These are phyloP conservation scores for Amblyopsis hoosieri DNA, from an alignment of 2,797 vertebrate species.

Conservation along the genomic window DNA sequence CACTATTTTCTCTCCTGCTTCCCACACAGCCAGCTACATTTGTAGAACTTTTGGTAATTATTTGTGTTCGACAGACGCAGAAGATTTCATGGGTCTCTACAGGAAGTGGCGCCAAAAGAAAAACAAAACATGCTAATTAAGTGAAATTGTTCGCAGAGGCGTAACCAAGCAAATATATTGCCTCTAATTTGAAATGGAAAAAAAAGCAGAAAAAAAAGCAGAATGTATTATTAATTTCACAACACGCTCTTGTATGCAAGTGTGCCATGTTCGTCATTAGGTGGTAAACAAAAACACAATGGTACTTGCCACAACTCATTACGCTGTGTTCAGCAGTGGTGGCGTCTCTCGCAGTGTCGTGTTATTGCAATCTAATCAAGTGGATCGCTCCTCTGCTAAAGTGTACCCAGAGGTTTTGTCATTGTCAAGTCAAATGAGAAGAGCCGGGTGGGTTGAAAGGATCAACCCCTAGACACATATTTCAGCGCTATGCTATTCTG, in stretches of 20 bases:
- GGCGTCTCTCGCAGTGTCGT: slow-evolving; percentile 1
- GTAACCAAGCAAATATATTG: slow-evolving; percentile 65
- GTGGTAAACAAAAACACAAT: slow-evolving; percentile 45
- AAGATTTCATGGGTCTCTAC: slow-evolving; percentile 66
- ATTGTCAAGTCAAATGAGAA: slow-evolving; percentile 4
- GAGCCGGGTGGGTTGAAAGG: neutral
- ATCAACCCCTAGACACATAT: slow-evolving; percentile 9
- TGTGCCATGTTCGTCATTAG: slow-evolving; percentile 41
- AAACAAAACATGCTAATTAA: slow-evolving; percentile 75
- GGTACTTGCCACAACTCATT: slow-evolving; percentile 26
- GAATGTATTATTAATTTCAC: slow-evolving; percentile 69
- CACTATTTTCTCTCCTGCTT: slow-evolving; percentile 41
- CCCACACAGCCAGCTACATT: slow-evolving; percentile 58
- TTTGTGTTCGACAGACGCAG: slow-evolving; percentile 72
- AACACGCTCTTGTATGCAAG: slow-evolving; percentile 34
- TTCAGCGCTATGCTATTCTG: slow-evolving; percentile 17
- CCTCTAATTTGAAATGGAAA: slow-evolving; percentile 14
- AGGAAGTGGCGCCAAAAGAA: slow-evolving; percentile 53
- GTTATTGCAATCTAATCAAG: slow-evolving; percentile 37
- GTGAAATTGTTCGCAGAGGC: slow-evolving; percentile 67
- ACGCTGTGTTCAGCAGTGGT: slow-evolving; percentile 10
- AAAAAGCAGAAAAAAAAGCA: too few species aligned
- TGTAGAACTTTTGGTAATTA: slow-evolving; percentile 70
- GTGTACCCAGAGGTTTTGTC: slow-evolving; percentile 14
- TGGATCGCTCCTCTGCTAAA: slow-evolving; percentile 4